Percentiles rank a stretch among this genome's conserved stretches.
Conservation (phyloP, 2,113 vertebrate species). For the Corvus cornix region DNA sequence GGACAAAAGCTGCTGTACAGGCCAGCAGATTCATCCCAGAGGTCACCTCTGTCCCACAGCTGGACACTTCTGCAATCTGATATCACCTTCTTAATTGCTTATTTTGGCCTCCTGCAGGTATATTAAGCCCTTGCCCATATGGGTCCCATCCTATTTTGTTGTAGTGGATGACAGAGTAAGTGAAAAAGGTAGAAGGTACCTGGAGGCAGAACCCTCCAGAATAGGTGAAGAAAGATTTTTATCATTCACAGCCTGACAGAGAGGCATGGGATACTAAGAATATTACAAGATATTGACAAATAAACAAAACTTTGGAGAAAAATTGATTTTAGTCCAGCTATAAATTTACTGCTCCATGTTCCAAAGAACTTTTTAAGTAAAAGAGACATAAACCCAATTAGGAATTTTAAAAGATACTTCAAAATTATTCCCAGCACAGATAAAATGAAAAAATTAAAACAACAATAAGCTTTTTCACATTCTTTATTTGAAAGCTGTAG, state of each 20-base stretch:
- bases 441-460: background rate
- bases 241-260: background rate
- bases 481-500: background rate
- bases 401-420: background rate
- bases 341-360: background rate
- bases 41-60: rapidly evolving
- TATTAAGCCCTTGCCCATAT: background rate
- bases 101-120: background rate
- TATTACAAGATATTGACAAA: background rate
- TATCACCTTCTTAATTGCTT: background rate
- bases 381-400: background rate
- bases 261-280: background rate
- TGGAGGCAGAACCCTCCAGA: background rate
- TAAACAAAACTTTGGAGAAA: background rate
- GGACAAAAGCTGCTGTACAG: background rate
- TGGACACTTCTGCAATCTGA: background rate
- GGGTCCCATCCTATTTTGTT: background rate
- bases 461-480: background rate
- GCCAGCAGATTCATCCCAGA: background rate
- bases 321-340: background rate
- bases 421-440: background rate
- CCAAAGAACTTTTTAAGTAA: background rate
- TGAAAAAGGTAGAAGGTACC: background rate
- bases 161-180: background rate
- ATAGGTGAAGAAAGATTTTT: background rate